Percentiles rank a stretch among this genome's conserved stretches.
Conservation (phyloP, 2,888 invertebrate genomes). For the Pollenia griseotomentosa region DNA sequence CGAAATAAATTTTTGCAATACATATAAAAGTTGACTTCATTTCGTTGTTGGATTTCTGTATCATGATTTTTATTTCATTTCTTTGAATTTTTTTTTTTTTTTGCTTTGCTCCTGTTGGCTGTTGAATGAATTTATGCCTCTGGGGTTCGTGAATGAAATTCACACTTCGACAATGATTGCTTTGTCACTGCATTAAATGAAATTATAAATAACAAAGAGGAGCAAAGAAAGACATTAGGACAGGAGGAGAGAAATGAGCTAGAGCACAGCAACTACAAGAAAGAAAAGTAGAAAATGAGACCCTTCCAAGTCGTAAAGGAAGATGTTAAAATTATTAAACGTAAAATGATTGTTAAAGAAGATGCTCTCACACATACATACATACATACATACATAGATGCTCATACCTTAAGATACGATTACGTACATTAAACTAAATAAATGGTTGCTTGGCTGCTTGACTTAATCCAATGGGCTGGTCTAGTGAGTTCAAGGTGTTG, state of each 20-base stretch:
- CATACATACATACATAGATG: not conserved
- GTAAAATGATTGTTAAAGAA: constrained; percentile 44
- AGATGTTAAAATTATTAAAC: constrained; percentile 59
- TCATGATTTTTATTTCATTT: constrained; percentile 24
- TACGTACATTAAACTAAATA: constrained; percentile 26
- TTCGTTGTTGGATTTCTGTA: constrained; percentile 29
- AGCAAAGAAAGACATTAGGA: not conserved
- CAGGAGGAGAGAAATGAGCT: constrained; percentile 27
- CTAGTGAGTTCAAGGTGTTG: constrained; percentile 4
- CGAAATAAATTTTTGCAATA: constrained; percentile 40
- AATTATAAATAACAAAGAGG: constrained; percentile 70
- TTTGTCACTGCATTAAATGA: constrained; percentile 71
- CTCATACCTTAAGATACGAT: not conserved
- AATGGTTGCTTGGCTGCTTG: constrained; percentile 28
- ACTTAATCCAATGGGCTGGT: not conserved
- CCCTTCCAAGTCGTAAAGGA: constrained; percentile 18
- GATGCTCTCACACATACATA: not conserved
- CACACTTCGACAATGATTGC: constrained; percentile 75
- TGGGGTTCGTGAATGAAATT: constrained; percentile 71
- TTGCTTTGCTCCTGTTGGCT: constrained; percentile 54
- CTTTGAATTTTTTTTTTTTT: constrained; percentile 2
- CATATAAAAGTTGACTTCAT: constrained; percentile 25
- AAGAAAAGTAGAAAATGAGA: not conserved
- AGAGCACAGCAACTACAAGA: not conserved
- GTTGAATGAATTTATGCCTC: constrained; percentile 70